Base-by-base conservation (phyloP, 37 sponge, comb jelly and placozoan species). In the Dysidea cf. avara region DNA sequence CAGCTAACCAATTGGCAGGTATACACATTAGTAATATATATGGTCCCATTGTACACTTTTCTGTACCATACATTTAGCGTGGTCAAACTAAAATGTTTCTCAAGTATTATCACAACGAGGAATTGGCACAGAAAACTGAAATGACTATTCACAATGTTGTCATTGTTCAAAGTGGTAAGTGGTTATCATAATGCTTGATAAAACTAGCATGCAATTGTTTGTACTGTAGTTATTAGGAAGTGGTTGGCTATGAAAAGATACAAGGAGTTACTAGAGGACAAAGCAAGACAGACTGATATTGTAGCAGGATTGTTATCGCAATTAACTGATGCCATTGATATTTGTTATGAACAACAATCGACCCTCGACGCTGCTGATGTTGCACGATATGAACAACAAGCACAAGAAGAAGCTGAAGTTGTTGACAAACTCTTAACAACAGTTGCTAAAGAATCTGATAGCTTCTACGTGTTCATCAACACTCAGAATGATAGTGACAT, bases 71-170 rank as follows among this genome's bases (percentile, higher is more conserved):
- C n/a, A 12, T 43, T 9, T 43, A 43, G 46, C 38, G 56, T 48
- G 87, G 87, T 21, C 31, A 29, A 36, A 80, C 74, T 26, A 80
- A 67, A 53, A 26, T 86, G 6, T 73, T 86, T 21, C 76, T 86
- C 39, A 86, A 86, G 57, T 86, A 73, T 43, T 53, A 69, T 72
- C 81, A 86, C 63, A 40, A 53, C 25, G 56, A 53, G 22, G 25
- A 74, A 35, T 40, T 86, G 46, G 71, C 82, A 22, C 29, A 20
- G 25, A 69, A 49, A 31, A 26, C 25, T 32, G 61, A 64, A 3
- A 21, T 6, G 13, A 54, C 73, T 43, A 39, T 38, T 14, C 30
- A 39, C 24, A 72, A 68, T 22, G 35, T 66, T 20, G 7, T 80
- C 29, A 20, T 59, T 30, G 58, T 71, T 21, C 87, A 86, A 50